Evolutionary conservation across 1,140 invertebrate genomes (phyloP).

Genomic region (Cephus cinctus): DNA sequence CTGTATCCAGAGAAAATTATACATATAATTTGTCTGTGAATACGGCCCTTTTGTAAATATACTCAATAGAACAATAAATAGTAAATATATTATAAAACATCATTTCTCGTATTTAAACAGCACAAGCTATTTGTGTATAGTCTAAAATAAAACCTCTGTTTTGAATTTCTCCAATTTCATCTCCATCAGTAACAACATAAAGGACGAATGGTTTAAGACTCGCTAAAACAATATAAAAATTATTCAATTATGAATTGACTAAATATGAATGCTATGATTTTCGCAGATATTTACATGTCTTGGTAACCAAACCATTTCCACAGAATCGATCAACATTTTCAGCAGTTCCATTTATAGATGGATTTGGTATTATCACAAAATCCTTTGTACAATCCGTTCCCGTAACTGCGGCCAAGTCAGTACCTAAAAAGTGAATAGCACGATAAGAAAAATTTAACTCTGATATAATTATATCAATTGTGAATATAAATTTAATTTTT

Average conservation of each 20-base stretch:
- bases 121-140: conserved; percentile 69
- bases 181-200: conserved; percentile 67
- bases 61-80: neutral
- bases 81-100: neutral
- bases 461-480: conserved; percentile 29
- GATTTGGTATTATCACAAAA: conserved; percentile 74
- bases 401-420: conserved; percentile 51
- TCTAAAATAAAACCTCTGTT: conserved; percentile 73
- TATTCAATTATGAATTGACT: conserved; percentile 11
- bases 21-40: conserved; percentile 1
- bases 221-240: conserved; percentile 50
- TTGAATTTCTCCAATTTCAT: conserved; percentile 61
- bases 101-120: conserved; percentile 23
- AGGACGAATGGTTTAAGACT: conserved; percentile 70
- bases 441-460: neutral
- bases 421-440: conserved; percentile 34
- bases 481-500: neutral
- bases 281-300: conserved; percentile 60
- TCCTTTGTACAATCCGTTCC: conserved; percentile 65
- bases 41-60: neutral
- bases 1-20: conserved; percentile 4
- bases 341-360: conserved; percentile 50
- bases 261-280: conserved; percentile 4
- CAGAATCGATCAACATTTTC: conserved; percentile 69
- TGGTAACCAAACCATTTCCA: conserved; percentile 66